Evolutionary conservation across 2,888 invertebrate genomes (phyloP).

Genomic region (Merodon equestris): DNA sequence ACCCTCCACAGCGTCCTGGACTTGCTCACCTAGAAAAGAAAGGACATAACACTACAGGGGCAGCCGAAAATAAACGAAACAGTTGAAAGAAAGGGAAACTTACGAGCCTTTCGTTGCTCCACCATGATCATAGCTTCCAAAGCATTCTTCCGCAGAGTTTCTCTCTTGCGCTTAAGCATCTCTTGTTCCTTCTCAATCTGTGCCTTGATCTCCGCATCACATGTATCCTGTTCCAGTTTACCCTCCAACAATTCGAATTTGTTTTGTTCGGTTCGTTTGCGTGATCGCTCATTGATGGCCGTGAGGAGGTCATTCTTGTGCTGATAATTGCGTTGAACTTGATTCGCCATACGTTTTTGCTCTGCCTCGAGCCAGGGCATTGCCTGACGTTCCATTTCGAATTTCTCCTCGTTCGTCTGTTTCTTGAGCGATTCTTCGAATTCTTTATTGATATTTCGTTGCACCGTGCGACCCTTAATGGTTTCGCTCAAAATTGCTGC

Average conservation of each 20-base stretch:
- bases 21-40: conserved; percentile 71
- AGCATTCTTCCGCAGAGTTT: conserved; percentile 72
- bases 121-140: conserved; percentile 75
- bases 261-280: conserved; percentile 69
- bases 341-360: conserved; percentile 73
- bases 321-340: conserved; percentile 71
- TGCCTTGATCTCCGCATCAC: conserved; percentile 74
- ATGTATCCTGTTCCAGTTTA: conserved; percentile 70
- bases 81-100: conserved; percentile 46
- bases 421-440: conserved; percentile 72
- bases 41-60: no score
- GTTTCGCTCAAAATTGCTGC: conserved; percentile 77
- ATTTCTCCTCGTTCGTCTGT: conserved; percentile 73
- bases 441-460: conserved; percentile 73
- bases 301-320: conserved; percentile 74
- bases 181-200: conserved; percentile 76
- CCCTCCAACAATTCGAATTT: conserved; percentile 70
- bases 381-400: conserved; percentile 75
- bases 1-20: conserved; percentile 78
- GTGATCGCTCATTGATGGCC: conserved; percentile 73
- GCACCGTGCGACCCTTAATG: conserved; percentile 74
- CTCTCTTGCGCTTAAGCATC: conserved; percentile 71
- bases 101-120: conserved; percentile 73
- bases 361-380: conserved; percentile 76
- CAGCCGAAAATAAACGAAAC: no score